A percentile compares a stretch with the other conserved stretches of the same genome.
Evolutionary conservation across 1,140 invertebrate species (phyloP).

Genomic region (Caligus rogercresseyi): DNA sequence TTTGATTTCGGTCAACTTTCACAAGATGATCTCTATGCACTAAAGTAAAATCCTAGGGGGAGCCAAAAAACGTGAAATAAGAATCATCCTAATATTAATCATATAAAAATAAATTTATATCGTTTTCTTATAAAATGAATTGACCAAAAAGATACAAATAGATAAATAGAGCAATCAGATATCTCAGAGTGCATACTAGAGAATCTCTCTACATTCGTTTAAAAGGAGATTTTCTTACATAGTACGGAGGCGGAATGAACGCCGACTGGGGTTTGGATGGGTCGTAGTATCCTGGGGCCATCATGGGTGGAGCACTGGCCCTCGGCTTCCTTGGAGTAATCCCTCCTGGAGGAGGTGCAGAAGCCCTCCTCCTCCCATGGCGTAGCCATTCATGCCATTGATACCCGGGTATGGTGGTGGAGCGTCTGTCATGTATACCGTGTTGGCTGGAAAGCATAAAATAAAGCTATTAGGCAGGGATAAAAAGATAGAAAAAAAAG

Average conservation of each 20-base stretch:
- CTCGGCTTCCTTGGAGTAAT: constrained; percentile 20
- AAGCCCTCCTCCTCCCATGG: constrained; percentile 25
- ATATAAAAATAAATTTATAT: too few relatives aligned
- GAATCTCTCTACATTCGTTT: too few relatives aligned
- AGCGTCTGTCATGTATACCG: constrained; percentile 71
- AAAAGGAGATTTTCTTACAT: constrained; percentile 40
- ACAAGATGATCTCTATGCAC: too few relatives aligned
- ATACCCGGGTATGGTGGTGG: constrained; percentile 92
- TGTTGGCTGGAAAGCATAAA: constrained; percentile 44
- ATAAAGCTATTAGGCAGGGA: too few relatives aligned
- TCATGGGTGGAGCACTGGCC: constrained; percentile 19
- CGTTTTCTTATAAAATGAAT: too few relatives aligned
- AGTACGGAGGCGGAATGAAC: constrained; percentile 58
- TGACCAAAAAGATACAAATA: too few relatives aligned
- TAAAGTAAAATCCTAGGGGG: too few relatives aligned
- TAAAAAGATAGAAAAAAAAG: too few relatives aligned
- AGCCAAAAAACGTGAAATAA: too few relatives aligned
- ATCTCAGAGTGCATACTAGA: constrained; percentile 8
- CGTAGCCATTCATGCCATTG: constrained; percentile 33
- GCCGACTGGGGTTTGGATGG: constrained; percentile 59
- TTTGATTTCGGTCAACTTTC: too few relatives aligned
- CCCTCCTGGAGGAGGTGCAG: too few relatives aligned
- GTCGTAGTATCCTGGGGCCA: constrained; percentile 58
- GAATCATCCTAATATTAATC: too few relatives aligned
- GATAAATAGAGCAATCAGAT: background rate